Base-by-base conservation (phyloP, 2,888 invertebrate species). In the Callyntrura guangdongensis region DNA sequence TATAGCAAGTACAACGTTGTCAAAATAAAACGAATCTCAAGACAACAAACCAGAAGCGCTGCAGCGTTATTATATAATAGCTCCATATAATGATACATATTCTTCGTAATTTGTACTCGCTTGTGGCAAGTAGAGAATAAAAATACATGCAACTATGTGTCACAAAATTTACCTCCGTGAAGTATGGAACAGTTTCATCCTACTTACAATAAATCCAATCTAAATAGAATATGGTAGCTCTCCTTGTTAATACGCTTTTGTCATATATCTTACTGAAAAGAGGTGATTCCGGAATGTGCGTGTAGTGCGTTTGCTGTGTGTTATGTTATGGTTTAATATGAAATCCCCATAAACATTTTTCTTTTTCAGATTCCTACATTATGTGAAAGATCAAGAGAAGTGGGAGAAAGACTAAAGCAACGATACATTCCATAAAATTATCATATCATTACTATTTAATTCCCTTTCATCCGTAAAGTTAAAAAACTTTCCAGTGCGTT, bases 401-500 rank as follows among this genome's bases (percentile, higher is more conserved):
- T n/a, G 6, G 36, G 45, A 45, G 45, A 36, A 69, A 2, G 17
- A 6, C n/a, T n/a, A n/a, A n/a, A n/a, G n/a, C n/a, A n/a, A n/a
- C n/a, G 47, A 47, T 74, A 22, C 45, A 45, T 45, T 77, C 91
- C 91, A 91, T 91, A 87, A 91, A 91, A 91, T 91, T 91, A 91
- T 86, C 91, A 91, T 91, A 91, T 91, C 87, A 91, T 91, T 91
- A 87, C 77, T 87, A 72, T 47, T 61, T 69, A 47, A 72, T 69
- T 27, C n/a, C 36, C 27, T 69, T 69, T 69, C 27, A 69, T 17
- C 22, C 47, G 47, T 17, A 14, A 12, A 69, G 36, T 36, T n/a
- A n/a, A n/a, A n/a, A n/a, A n/a, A n/a, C n/a, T n/a, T 36, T 36
- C 36, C 53, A 53, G 2, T 5, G 53, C 53, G 5, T 53, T 3